Evolutionary conservation across 1,140 invertebrate species (phyloP).

Genomic region (Aethina tumida): DNA sequence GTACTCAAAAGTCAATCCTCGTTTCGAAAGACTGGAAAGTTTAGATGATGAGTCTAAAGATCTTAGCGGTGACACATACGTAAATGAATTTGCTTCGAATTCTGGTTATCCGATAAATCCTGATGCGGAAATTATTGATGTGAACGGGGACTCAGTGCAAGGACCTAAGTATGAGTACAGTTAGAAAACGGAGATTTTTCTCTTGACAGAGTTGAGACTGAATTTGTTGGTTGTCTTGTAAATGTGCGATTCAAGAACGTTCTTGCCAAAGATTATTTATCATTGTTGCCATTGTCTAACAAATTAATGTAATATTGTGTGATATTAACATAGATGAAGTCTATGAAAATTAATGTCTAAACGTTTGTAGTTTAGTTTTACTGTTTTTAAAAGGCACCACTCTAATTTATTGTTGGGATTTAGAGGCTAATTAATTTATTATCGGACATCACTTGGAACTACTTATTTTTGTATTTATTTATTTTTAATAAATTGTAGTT

Average conservation of each 20-base stretch:
- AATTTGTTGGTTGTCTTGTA: not conserved
- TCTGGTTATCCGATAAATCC: constrained; percentile 18
- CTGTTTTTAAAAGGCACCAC: not conserved
- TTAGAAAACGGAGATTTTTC: constrained; percentile 12
- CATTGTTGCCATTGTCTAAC: not conserved
- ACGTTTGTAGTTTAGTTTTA: not conserved
- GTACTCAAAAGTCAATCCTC: too few species aligned
- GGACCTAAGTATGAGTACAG: not conserved
- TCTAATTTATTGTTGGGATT: not conserved
- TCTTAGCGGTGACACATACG: constrained; percentile 22
- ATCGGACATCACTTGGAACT: not conserved
- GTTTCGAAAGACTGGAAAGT: too few species aligned
- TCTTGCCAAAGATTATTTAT: constrained; percentile 4
- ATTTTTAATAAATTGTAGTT: constrained; percentile 9
- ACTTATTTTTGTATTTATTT: constrained; percentile 9
- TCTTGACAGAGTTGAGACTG: constrained; percentile 5
- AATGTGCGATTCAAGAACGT: constrained; percentile 6
- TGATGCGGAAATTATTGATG: constrained; percentile 19
- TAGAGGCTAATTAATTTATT: not conserved
- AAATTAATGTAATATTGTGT: too few species aligned
- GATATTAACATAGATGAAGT: too few species aligned
- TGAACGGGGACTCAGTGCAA: not conserved
- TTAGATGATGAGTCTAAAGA: too few species aligned
- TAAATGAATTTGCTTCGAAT: constrained; percentile 21
- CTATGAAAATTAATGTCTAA: too few species aligned